Base-by-base conservation (phyloP, 2,113 vertebrate genomes). In the Oncorhynchus tshawytscha region DNA sequence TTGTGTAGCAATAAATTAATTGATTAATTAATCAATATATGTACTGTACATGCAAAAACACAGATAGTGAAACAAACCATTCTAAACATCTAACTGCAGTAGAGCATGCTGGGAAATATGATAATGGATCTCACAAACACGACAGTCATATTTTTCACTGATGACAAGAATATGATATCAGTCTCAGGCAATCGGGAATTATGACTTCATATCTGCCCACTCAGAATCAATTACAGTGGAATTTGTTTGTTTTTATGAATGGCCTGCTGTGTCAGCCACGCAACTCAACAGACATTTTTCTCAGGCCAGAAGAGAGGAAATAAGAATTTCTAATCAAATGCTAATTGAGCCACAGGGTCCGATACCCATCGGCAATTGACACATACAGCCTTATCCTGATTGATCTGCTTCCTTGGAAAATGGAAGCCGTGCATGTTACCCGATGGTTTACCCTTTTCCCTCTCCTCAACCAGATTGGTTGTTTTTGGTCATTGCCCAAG, bases 281-380 rank as follows among this genome's bases (percentile, higher is more conserved):
- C 76, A 45, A 67, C 20, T 29, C n/a, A 73, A 62, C 18, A 62
- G 20, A 13, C 18, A 62, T n/a, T 73, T 64, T 12, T n/a, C 60
- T 74, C 70, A 31, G 34, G 48, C 72, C 66, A 18, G 25, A 51
- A 69, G 57, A 75, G 27, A 82, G 77, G 77, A 73, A 74, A 78
- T 79, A 18, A 70, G 81, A 75, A n/a, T 69, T 57, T 80, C 68
- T 71, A 73, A 85, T 82, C 80, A 78, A 54, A 72, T 67, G 18
- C 65, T 73, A 60, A 75, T 76, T 78, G 71, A 66, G 25, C 70
- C 65, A 60, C 70, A 73, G 73, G 76, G 68, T 66, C 70, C 70
- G 81, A 81, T 86, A 81, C 71, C 62, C 65, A 83, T 83, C 76
- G 74, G 77, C 74, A 83, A 78, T 82, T 78, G 77, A 83, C 77